phyloP scores from a whole-genome alignment of 2,797 vertebrate genomes.

The Lepilemur ruficaudatus region DNA sequence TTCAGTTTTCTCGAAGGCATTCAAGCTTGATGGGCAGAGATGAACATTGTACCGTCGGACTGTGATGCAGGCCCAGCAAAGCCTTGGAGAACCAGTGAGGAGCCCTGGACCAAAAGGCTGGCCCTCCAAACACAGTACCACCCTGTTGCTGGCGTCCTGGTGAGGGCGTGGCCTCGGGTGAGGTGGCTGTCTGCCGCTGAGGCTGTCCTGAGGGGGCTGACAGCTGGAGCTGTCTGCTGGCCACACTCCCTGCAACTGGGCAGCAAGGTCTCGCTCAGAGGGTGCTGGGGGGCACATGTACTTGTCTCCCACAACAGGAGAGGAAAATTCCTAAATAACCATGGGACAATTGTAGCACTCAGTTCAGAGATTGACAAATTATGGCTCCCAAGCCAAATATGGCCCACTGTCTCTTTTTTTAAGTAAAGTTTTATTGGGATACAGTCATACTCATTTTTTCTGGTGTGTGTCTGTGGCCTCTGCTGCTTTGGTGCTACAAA shows the following conservation, averaged over 20 bases:
- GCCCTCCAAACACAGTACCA: too few relatives aligned
- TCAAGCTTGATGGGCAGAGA: background rate
- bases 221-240: background rate
- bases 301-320: background rate
- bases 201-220: too few relatives aligned
- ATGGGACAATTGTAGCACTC: background rate
- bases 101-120: background rate
- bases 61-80: background rate
- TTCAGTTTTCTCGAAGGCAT: background rate
- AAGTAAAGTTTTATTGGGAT: conserved; percentile 33
- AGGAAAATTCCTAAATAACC: background rate
- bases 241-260: background rate
- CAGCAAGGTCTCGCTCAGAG: background rate
- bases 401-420: background rate
- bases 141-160: background rate
- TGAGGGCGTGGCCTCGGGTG: rapidly evolving
- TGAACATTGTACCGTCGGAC: background rate
- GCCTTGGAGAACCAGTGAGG: background rate
- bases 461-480: background rate
- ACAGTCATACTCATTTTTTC: background rate
- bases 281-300: background rate
- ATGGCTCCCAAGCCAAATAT: background rate
- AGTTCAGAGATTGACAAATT: background rate
- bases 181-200: background rate
- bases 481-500: background rate